Evolutionary conservation across 2,797 vertebrate genomes (phyloP), one percentile per base, ranked within the genome.

Genomic region (Babyrousa celebensis): DNA sequence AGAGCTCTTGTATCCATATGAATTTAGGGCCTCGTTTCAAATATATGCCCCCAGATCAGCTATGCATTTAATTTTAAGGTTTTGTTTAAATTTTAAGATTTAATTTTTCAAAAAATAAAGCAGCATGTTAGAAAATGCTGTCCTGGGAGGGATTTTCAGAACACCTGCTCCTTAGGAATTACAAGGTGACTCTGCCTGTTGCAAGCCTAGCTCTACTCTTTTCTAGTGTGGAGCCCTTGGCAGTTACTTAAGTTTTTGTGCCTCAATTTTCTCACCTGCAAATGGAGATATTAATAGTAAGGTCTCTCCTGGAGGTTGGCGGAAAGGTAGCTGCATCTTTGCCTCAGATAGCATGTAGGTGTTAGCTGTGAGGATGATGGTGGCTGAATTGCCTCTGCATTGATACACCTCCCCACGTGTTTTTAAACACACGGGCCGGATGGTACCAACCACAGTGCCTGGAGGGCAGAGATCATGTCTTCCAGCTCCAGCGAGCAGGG

Each of bases 281-380:
- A 32, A 17, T 11, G 15, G 18, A 21, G 8, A 4, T 17, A 32
- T 48, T 48, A 11, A 54, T 21, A 1, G n/a, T 6, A 21, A 43
- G 18, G 21, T 11, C 36, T 23, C 71, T 60, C 7, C 0, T 2
- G 36, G 6, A 56, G 54, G 27, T 17, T 32, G n/a, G 15, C 36
- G 12, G 32, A 3, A 40, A 12, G 15, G 29, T 52, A 1, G 7
- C 52, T 36, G 14, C 0, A 1, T 12, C 16, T 2, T 16, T 25
- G 12, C 16, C 60, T 71, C 18, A 17, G 32, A 43, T 7, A 20
- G 3, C 14, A 12, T 4, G 2, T 25, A 52, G 36, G 18, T 6
- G 1, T 65, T 29, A 67, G 58, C 67, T 36, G 0, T 10, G 10
- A 58, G 21, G 32, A n/a, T 0, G 63, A 21, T 15, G 5, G 1